phyloP scores from a whole-genome alignment of 2,113 vertebrate species.

The Phalacrocorax carbo region DNA sequence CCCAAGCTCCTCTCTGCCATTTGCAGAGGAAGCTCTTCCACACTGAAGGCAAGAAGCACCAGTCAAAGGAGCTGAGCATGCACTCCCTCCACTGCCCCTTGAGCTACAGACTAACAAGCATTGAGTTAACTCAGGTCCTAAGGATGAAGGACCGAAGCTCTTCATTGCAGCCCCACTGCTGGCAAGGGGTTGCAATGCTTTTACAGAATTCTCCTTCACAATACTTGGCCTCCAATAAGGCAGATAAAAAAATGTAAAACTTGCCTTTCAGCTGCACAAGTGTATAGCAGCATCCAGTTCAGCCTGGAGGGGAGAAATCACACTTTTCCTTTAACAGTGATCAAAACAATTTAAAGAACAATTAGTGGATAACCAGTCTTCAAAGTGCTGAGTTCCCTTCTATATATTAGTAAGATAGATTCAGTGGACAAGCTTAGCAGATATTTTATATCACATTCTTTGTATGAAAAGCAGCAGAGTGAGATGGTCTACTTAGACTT shows the following conservation, averaged over 20 bases:
- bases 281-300: background rate
- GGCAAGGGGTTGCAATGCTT: background rate
- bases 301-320: background rate
- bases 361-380: background rate
- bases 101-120: rapidly evolving
- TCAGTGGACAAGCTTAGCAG: background rate
- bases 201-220: background rate
- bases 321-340: background rate
- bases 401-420: background rate
- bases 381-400: background rate
- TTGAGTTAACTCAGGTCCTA: background rate
- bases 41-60: background rate
- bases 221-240: background rate
- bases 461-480: background rate
- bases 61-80: background rate
- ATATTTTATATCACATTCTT: background rate
- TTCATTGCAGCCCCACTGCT: background rate
- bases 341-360: background rate
- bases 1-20: rapidly evolving
- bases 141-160: background rate
- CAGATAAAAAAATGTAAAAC: background rate
- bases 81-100: background rate
- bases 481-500: background rate
- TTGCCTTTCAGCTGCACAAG: background rate
- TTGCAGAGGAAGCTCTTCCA: background rate